Evolutionary conservation across 2,113 vertebrate species (phyloP), one percentile per base, ranked within the genome.

Genomic region (Sitta europaea): DNA sequence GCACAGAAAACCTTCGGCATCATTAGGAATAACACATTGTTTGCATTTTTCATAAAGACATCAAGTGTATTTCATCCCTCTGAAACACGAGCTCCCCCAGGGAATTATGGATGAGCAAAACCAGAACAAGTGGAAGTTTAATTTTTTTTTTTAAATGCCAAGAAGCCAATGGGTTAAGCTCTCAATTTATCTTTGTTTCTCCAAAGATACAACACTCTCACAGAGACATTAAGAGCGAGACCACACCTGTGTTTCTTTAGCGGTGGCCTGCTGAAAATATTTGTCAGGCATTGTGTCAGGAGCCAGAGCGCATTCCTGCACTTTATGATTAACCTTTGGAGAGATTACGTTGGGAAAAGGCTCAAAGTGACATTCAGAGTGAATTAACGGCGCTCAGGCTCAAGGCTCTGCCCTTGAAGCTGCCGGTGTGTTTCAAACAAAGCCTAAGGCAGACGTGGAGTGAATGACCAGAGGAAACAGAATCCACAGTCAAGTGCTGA

Each of bases 181-280:
- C 95, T 96, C 95, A 90, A 96, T 97, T 96, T 93, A 97, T 97
- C 96, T 96, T 96, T 96, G 96, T 96, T 97, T 86, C 96, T 97
- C 72, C 88, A 93, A 78, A 96, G 96, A 92, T 94, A 94, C 92
- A 92, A 50, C 92, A 50, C 79, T 77, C 87, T 73, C 53, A 5
- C 76, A 74, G 84, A 94, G 92, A 91, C 93, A 86, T 90, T 88
- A 96, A 74, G 90, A 88, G 93, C 3, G 1, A 88, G 96, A 97
- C 96, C 94, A 97, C 96, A 97, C 96, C 96, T 97, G 96, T 71
- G 88, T 96, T 96, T 94, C 96, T 95, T 96, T 95, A 97, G 83
- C 33, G 40, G 96, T 95, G 94, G 96, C 94, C 95, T 57, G 92
- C 88, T 97, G 96, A 93, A 96, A 96, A 96, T 96, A 95, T 96